A percentile compares a stretch with the other conserved stretches of the same genome.
Evolutionary conservation across 1,140 invertebrate species (phyloP).

Genomic region (Chrysomallon squamiferum): DNA sequence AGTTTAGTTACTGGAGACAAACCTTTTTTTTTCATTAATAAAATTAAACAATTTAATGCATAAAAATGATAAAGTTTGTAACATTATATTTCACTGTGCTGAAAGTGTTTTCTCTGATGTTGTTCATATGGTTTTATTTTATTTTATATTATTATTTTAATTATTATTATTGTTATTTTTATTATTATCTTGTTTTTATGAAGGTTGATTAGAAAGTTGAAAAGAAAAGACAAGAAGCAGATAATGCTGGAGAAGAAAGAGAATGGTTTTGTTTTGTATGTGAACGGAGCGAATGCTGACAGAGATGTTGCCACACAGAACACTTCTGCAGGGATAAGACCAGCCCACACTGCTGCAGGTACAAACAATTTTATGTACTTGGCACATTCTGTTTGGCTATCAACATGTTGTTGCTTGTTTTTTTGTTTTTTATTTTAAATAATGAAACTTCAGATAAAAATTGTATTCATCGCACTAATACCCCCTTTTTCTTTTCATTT

Average conservation of each 20-base stretch:
- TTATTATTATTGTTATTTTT: background rate
- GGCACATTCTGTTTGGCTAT: no score
- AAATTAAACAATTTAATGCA: background rate
- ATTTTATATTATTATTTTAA: background rate
- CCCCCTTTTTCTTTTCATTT: no score
- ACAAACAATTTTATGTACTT: no score
- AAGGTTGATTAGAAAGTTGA: slow-evolving; percentile 51
- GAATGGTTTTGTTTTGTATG: slow-evolving; percentile 61
- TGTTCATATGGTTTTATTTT: no score
- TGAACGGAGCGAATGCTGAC: slow-evolving; percentile 57
- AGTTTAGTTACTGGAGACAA: no score
- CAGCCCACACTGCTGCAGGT: background rate
- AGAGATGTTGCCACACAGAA: slow-evolving; percentile 15
- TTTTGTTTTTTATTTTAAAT: background rate
- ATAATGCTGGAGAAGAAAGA: slow-evolving; percentile 59
- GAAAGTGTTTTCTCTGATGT: background rate
- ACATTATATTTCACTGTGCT: background rate
- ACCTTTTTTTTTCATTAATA: no score
- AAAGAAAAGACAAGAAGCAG: slow-evolving; percentile 50
- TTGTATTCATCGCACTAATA: no score
- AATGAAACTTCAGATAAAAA: no score
- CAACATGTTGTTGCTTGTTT: no score
- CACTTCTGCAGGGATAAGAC: slow-evolving; percentile 26
- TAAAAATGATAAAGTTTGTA: background rate
- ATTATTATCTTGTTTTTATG: slow-evolving; percentile 11